These are phyloP conservation scores for Rhinichthys osculus DNA, from an alignment of 2,797 vertebrate genomes.

Conservation along the genomic window DNA sequence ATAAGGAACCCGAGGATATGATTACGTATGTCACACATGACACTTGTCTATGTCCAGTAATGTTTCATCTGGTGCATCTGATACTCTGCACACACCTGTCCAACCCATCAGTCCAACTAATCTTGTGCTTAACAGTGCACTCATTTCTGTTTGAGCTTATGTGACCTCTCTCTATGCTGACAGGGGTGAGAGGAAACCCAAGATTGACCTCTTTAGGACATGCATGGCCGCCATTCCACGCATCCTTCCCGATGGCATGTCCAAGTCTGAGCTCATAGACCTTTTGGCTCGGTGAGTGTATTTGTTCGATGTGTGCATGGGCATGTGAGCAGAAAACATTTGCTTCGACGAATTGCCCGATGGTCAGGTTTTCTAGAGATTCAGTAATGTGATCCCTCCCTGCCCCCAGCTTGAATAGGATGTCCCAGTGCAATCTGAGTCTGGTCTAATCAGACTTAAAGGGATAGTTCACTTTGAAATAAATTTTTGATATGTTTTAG, in stretches of 20 bases:
- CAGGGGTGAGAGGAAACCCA: slow-evolving; percentile 98
- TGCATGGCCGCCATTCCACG: slow-evolving; percentile 97
- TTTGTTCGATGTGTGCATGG: slow-evolving; percentile 70
- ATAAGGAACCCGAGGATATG: slow-evolving; percentile 99
- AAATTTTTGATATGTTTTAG: too few species aligned
- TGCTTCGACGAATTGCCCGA: slow-evolving; percentile 4
- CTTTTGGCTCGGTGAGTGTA: slow-evolving; percentile 88
- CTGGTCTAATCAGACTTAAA: slow-evolving; percentile 50
- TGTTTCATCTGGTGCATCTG: neutral
- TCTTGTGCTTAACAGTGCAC: slow-evolving; percentile 1
- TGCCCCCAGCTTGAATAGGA: slow-evolving; percentile 26
- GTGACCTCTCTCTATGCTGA: slow-evolving; percentile 9
- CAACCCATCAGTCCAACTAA: neutral
- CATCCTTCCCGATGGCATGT: slow-evolving; percentile 97
- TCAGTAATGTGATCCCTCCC: slow-evolving; percentile 34
- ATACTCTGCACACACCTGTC: neutral
- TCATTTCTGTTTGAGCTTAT: neutral
- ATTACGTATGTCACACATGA: slow-evolving; percentile 87
- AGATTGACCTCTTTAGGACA: slow-evolving; percentile 97
- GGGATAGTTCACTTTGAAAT: too few species aligned
- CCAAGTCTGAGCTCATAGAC: slow-evolving; percentile 96
- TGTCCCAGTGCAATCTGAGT: slow-evolving; percentile 40
- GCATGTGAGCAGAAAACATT: slow-evolving; percentile 27
- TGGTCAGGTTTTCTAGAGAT: slow-evolving; percentile 52
- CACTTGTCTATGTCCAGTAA: neutral